These are phyloP conservation scores for Myxocyprinus asiaticus DNA, from an alignment of 2,113 vertebrate species.

Conservation along the genomic window DNA sequence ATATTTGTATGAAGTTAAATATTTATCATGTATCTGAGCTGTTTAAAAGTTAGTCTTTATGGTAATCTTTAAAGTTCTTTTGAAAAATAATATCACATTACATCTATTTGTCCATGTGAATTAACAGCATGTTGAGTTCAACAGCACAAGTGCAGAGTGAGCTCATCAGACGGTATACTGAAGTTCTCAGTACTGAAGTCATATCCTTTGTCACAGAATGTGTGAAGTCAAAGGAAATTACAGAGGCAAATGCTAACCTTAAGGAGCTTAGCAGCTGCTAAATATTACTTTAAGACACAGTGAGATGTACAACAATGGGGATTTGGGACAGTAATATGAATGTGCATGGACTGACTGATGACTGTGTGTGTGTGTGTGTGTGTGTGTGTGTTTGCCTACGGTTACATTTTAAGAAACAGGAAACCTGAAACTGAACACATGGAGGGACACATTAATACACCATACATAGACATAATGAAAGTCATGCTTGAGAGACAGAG, in stretches of 20 bases:
- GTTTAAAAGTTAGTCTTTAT: neutral
- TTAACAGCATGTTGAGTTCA: conserved; percentile 84
- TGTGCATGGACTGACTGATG: conserved; percentile 35
- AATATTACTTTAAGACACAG: conserved; percentile 38
- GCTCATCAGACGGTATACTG: conserved; percentile 32
- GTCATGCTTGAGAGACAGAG: conserved; percentile 55
- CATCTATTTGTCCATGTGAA: conserved; percentile 87
- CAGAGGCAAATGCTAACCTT: conserved; percentile 40
- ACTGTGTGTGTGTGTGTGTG: conserved; percentile 20
- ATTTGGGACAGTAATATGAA: conserved; percentile 29
- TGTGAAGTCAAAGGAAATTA: conserved; percentile 31
- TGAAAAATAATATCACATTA: neutral
- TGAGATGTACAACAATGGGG: conserved; percentile 43
- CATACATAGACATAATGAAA: conserved; percentile 46
- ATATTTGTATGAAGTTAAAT: too few species aligned
- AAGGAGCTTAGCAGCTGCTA: conserved; percentile 49
- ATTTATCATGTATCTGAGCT: too few species aligned
- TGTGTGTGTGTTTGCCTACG: neutral
- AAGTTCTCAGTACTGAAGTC: conserved; percentile 10
- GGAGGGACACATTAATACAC: conserved; percentile 46
- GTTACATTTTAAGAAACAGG: conserved; percentile 42
- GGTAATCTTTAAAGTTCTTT: neutral
- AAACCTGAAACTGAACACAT: conserved; percentile 29
- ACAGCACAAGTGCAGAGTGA: conserved; percentile 49
- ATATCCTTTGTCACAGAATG: conserved; percentile 41